Evolutionary conservation across 2,113 vertebrate genomes (phyloP), one percentile per base, ranked within the genome.

Genomic region (Zootoca vivipara): DNA sequence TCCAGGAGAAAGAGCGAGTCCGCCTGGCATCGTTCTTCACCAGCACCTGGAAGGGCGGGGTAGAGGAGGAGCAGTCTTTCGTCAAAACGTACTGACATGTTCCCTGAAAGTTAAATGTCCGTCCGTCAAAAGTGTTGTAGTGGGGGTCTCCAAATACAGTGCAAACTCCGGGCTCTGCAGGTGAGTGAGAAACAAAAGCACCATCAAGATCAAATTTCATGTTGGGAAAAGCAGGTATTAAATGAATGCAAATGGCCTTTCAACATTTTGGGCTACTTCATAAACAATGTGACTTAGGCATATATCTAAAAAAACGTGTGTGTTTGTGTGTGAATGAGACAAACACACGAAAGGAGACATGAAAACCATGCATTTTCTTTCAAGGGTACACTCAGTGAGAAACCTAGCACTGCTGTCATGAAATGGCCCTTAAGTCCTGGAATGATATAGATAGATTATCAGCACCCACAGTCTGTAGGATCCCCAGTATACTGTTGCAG

Each of bases 41-140:
- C 96, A 99, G 93, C 91, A 99, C 99, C 96, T 97, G 97, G 91
- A 99, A 99, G 97, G 97, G 97, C 0, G 97, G 96, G 96, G 97
- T 97, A 86, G 97, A 97, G 72, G 97, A 97, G 91, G 96, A 97
- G 97, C 99, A 99, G 93, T 99, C 98, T 89, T 98, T 98, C 0
- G 99, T 98, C 96, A 99, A 97, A 82, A 99, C 97, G 79, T 99
- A 99, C 95, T 99, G 98, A 96, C 99, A 99, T 0, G 99, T 99
- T 91, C 99, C 99, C 97, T 99, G 99, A 95, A 99, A 99, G 98
- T 99, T 99, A 97, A 99, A 99, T 90, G 99, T 99, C 95, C 98
- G 97, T 88, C 99, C 98, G 56, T 99, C 99, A 93, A 99, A 99
- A 85, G 99, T 99, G 97, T 99, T 99, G 98, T 99, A 99, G 97